Evolutionary conservation across 2,888 invertebrate species (phyloP), one percentile per base, ranked within the genome.

Genomic region (Tortricodes alternella): DNA sequence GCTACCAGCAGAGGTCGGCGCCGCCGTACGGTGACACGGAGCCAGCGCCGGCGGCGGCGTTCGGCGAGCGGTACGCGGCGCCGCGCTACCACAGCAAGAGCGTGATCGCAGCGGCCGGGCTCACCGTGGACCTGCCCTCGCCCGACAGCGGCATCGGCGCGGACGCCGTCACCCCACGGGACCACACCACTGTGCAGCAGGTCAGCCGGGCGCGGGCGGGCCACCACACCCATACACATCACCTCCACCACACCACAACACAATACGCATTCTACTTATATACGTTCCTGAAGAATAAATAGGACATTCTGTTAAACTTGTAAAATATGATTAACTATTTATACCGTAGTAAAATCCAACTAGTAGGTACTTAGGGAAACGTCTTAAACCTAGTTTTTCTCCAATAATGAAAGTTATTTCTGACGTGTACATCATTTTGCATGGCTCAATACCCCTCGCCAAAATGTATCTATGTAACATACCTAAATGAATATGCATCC

Each of bases 81-180:
- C 93, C 93, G 71, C 92, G 93, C 64, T 95, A 95, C 85, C 95
- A 95, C 75, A 93, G 94, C 77, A 92, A 95, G 89, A 92, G 94
- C 75, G 92, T 94, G 77, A 92, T 96, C 76, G 93, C 94, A 46
- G 94, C 94, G 58, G 94, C 94, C 63, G 96, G 96, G 37, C 94
- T 97, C 68, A 97, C 97, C 48, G 97, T 97, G 77, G 98, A 98
- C 90, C 93, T 98, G 78, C 98, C 98, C 21, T 97, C 97, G 70
- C 97, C 98, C 21, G 98, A 98, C 91, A 97, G 97, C 78, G 98
- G 98, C 64, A 98, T 98, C 78, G 98, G 98, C 63, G 96, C 97
- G 32, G 97, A 97, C 78, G 96, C 97, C 68, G 96, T 97, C 81
- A 97, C 97, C 60, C 97, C 97, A 63, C 92, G 96, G 74, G 96